These are phyloP conservation scores for Apis florea DNA, from an alignment of 1,140 invertebrate genomes.

Conservation along the genomic window DNA sequence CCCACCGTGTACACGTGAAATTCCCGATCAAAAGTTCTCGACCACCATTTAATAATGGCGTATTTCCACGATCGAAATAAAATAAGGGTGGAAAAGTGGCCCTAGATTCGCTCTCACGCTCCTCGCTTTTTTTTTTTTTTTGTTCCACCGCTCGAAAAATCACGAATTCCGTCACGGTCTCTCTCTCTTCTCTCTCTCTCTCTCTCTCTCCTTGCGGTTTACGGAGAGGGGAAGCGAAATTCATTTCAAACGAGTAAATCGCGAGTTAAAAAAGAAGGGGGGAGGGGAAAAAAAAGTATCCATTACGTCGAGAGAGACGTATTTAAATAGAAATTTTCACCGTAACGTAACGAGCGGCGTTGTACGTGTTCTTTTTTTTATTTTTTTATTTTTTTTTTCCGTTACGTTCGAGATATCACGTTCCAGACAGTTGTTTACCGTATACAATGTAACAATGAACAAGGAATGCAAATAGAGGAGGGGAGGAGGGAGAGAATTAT, in stretches of 20 bases:
- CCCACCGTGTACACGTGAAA: background rate
- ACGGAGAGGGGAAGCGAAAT: background rate
- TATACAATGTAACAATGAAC: background rate
- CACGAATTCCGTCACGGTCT: background rate
- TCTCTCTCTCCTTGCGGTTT: rapidly evolving
- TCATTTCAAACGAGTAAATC: background rate
- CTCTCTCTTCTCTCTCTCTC: background rate
- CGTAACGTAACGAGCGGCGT: no score
- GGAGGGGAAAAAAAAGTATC: background rate
- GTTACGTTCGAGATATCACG: background rate
- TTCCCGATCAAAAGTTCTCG: conserved; percentile 27
- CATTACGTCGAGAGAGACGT: background rate
- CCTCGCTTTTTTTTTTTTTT: background rate
- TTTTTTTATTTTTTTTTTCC: no score
- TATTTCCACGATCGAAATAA: background rate
- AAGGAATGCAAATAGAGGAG: background rate
- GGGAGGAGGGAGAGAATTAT: background rate
- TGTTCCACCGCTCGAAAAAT: background rate
- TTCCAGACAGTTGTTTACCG: background rate
- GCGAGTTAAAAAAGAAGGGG: no score
- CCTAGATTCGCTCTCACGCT: background rate
- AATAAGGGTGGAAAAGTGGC: background rate
- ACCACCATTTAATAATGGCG: conserved; percentile 12
- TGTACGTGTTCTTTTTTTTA: no score
- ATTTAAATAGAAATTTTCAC: background rate